Conservation (phyloP, 2,888 invertebrate species). For the Eupeodes latifasciatus region DNA sequence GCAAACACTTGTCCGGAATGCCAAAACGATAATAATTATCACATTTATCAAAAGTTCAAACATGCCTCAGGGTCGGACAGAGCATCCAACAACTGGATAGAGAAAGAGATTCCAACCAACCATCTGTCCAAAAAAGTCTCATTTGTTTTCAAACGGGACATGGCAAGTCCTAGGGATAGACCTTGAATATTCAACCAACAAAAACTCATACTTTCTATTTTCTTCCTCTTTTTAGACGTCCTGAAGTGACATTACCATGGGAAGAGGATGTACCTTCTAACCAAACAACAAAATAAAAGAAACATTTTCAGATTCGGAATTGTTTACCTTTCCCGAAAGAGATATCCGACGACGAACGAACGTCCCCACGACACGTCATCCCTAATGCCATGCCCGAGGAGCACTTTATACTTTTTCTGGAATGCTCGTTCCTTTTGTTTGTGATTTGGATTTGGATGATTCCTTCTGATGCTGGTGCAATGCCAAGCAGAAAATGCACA, state of each 20-base stretch:
- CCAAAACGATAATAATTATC: constrained; percentile 75
- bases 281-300: neutral
- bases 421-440: constrained; percentile 39
- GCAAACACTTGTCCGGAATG: constrained; percentile 74
- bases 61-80: constrained; percentile 51
- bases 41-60: constrained; percentile 74
- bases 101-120: neutral
- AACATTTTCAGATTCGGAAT: constrained; percentile 55
- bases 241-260: neutral
- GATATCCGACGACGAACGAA: constrained; percentile 60
- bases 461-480: constrained; percentile 56
- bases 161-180: constrained; percentile 39
- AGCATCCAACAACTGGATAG: neutral
- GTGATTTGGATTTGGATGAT: constrained; percentile 39
- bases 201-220: constrained; percentile 24
- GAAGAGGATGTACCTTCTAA: neutral
- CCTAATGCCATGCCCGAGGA: constrained; percentile 32
- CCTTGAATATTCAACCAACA: constrained; percentile 11
- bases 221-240: constrained; percentile 5
- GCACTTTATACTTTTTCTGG: constrained; percentile 21
- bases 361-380: constrained; percentile 2
- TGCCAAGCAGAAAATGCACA: constrained; percentile 53
- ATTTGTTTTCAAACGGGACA: constrained; percentile 41
- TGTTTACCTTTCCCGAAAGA: constrained; percentile 73
- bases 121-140: constrained; percentile 45